Evolutionary conservation across 2,113 vertebrate species (phyloP), one percentile per base, ranked within the genome.

Genomic region (Tretioscincus oriximinensis): DNA sequence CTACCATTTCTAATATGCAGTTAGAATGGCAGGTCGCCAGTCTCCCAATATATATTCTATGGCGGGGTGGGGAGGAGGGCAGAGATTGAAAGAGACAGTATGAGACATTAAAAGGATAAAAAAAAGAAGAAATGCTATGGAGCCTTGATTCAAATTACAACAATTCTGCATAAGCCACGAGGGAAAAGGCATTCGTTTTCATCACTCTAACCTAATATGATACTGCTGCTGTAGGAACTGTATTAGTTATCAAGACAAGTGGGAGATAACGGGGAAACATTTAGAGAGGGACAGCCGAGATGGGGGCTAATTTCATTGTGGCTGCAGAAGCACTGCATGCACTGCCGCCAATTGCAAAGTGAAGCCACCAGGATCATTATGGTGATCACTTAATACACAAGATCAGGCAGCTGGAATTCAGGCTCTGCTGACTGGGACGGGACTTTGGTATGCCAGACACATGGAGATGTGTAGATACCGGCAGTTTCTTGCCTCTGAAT

Each of bases 1-100:
- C 93, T 93, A 96, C 94, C 93, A 94, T 96, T 96, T 94, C 94
- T 96, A 96, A 97, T 96, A 94, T 94, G 93, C 91, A 92, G 95
- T 94, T 95, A 95, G 94, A 95, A 95, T 95, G 94, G 94, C 94
- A 95, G 92, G 88, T 90, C 5, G 94, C 95, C 95, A 96, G 93
- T 90, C 88, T 91, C 91, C 90, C 93, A 81, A 85, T 93, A 91
- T 88, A 85, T 91, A 94, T 94, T 95, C 91, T 78, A 68, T 7
- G 10, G 64, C 28, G 64, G 80, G 87, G 90, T 90, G 90, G 89
- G 72, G 87, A 90, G 90, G 18, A 58, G 54, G 54, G 54, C 54
- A 58, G 54, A 58, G 54, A 58, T 58, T 58, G 89, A 92, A 85
- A 86, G 86, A 83, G 74, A 86, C 70, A 77, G 88, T 65, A 22